Evolutionary conservation across 2,888 invertebrate species (phyloP).

Genomic region (Helleia helle): DNA sequence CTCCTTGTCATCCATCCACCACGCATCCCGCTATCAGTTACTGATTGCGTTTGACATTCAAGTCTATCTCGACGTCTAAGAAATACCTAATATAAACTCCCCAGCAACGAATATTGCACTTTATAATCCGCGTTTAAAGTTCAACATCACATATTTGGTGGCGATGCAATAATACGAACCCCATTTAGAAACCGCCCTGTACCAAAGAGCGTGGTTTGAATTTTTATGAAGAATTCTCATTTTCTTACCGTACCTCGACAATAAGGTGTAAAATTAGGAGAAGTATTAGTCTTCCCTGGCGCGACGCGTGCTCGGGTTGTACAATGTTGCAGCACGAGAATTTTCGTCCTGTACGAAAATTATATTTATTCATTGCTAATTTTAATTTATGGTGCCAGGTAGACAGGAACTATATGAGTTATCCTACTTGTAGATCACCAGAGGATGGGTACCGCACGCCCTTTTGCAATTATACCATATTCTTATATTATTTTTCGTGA

Average conservation of each 20-base stretch:
- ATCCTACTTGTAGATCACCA: too few relatives aligned
- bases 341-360: too few relatives aligned
- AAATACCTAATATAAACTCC: constrained; percentile 3
- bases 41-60: constrained; percentile 9
- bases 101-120: not conserved
- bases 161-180: constrained; percentile 18
- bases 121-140: constrained; percentile 5
- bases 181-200: constrained; percentile 18
- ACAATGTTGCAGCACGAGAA: constrained; percentile 33
- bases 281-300: constrained; percentile 63
- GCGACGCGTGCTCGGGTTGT: constrained; percentile 52
- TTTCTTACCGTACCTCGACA: constrained; percentile 54
- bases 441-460: too few relatives aligned
- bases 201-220: constrained; percentile 34
- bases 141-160: constrained; percentile 13
- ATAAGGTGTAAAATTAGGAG: constrained; percentile 71
- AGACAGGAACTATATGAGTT: too few relatives aligned
- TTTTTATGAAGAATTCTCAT: constrained; percentile 53
- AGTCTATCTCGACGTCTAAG: constrained; percentile 8
- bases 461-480: too few relatives aligned
- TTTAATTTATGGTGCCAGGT: too few relatives aligned
- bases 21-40: constrained; percentile 1
- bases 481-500: too few relatives aligned
- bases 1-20: too few relatives aligned
- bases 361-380: too few relatives aligned